Conservation (phyloP, 2,797 vertebrate species). For the Catamblyrhynchus diadema region DNA sequence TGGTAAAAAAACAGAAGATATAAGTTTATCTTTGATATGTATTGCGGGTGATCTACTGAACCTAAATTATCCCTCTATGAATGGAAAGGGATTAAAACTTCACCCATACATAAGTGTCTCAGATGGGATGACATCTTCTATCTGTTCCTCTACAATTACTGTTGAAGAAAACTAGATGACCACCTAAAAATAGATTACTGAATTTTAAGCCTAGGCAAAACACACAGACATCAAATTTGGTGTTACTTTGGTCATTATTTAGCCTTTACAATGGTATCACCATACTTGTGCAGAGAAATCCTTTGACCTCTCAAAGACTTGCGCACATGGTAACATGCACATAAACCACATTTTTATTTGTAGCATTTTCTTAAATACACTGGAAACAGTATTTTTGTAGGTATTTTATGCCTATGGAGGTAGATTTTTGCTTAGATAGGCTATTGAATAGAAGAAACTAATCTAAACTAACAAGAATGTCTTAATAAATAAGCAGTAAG, state of each 20-base stretch:
- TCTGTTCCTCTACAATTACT: not conserved
- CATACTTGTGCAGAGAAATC: not conserved
- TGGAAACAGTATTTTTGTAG: not conserved
- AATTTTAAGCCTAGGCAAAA: not conserved
- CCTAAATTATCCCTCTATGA: not conserved
- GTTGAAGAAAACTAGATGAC: not conserved
- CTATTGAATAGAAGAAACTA: not conserved
- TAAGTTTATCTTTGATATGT: not conserved
- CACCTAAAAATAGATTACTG: not conserved
- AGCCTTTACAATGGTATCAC: not conserved
- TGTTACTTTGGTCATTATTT: not conserved
- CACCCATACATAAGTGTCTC: not conserved
- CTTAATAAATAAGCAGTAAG: not conserved
- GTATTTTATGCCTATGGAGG: not conserved
- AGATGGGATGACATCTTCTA: not conserved
- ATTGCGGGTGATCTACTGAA: not conserved
- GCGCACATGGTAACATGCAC: not conserved
- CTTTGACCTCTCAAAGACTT: not conserved
- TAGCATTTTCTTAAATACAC: not conserved
- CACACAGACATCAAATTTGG: not conserved
- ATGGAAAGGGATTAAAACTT: not conserved
- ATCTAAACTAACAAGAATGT: not conserved
- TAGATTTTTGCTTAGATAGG: not conserved
- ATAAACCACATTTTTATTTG: not conserved
- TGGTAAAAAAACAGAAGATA: not conserved